Evolutionary conservation across 92 coral and sea anemone species (phyloP), one percentile per base, ranked within the genome.

Genomic region (Isaurus tuberculatus): DNA sequence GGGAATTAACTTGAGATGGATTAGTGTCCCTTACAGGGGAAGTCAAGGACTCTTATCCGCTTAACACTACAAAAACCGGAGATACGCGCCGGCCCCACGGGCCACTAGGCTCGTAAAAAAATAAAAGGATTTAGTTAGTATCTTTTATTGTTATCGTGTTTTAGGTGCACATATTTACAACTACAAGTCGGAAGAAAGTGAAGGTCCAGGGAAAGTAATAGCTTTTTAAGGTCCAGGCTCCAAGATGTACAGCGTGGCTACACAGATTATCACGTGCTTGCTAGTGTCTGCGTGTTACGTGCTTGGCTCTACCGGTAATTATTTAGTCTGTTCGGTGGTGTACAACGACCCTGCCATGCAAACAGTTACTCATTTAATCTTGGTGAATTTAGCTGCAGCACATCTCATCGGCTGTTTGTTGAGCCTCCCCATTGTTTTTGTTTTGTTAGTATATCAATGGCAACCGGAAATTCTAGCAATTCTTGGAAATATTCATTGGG

Each of bases 401-500:
- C 57, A 43, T 28, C 33, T 71, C 8, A 42, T 71, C 13, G 77
- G 77, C 22, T 71, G 77, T 13, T 19, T 71, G 58, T 14, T 71
- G 11, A 71, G 49, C 32, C n/a, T 71, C 16, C 77, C 77, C 28
- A 71, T 71, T 14, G 30, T 49, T 8, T 71, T 71, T 43, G 48
- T 46, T 49, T 71, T 71, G 77, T 71, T 71, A 8, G 77, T 71
- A 16, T 71, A 46, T 43, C 30, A 71, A 2, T 71, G 77, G 55
- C 34, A 25, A 22, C 77, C 77, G 4, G 33, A 71, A 42, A 43
- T 71, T 2, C 16, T 71, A 3, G 6, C 58, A 71, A n/a, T 71
- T 42, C 49, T 71, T 23, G 58, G 77, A n/a, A 71, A 71, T 25
- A 42, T 71, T 23, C 77, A 71, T 14, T 71, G 77, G 77, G 77